Percentiles rank a stretch among this genome's conserved stretches.
Conservation (phyloP, 2,113 vertebrate genomes). For the Panthera leo region DNA sequence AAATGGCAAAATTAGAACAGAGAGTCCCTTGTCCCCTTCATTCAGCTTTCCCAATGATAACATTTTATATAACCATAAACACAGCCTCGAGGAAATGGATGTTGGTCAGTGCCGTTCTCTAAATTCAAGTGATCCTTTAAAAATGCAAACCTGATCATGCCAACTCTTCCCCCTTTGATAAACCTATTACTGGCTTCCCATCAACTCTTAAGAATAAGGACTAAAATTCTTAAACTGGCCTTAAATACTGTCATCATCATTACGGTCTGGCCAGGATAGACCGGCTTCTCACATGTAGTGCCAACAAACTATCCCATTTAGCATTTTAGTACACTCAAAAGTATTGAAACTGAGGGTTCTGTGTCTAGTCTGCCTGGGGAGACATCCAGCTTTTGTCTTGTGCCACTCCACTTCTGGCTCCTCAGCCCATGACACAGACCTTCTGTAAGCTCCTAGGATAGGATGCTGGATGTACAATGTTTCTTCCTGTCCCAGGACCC, state of each 20-base stretch:
- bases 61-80: not conserved
- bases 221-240: not conserved
- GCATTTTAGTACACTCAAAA: not conserved
- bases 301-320: not conserved
- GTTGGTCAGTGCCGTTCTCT: not conserved
- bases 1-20: conserved; percentile 15
- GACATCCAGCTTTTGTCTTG: not conserved
- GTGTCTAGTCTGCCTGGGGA: not conserved
- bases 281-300: not conserved
- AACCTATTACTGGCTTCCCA: not conserved
- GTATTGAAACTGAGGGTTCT: not conserved
- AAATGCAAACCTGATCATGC: not conserved
- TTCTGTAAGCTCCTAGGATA: not conserved
- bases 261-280: not conserved
- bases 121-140: not conserved
- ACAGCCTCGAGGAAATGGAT: not conserved
- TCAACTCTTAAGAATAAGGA: not conserved
- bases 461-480: not conserved
- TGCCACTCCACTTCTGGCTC: not conserved
- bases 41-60: not conserved
- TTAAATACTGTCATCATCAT: not conserved
- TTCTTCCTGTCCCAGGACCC: not conserved
- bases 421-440: not conserved
- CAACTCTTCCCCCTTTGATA: not conserved
- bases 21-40: not conserved